These are phyloP conservation scores for Lacerta viridis DNA, from an alignment of 2,797 vertebrate species.

Conservation along the genomic window DNA sequence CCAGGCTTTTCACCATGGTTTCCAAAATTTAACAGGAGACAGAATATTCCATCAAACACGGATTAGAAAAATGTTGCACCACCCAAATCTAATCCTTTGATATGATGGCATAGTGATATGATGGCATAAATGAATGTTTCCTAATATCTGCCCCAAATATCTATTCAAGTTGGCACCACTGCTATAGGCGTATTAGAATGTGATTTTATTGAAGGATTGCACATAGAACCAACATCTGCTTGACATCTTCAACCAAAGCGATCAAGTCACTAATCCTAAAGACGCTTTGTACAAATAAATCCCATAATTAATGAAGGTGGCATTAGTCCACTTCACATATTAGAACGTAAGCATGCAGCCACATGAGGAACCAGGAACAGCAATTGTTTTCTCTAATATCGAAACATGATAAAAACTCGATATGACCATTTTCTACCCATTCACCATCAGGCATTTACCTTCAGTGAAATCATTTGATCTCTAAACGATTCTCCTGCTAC, in stretches of 20 bases:
- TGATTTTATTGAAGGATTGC: slow-evolving; percentile 48
- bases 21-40: neutral
- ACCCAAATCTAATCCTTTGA: neutral
- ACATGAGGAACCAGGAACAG: slow-evolving; percentile 47
- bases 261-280: slow-evolving; percentile 67
- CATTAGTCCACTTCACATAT: slow-evolving; percentile 26
- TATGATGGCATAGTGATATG: slow-evolving; percentile 50
- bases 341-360: slow-evolving; percentile 47
- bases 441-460: neutral
- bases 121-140: too few relatives aligned
- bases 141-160: too few relatives aligned
- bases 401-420: slow-evolving; percentile 38
- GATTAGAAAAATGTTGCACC: neutral
- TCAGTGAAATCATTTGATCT: slow-evolving; percentile 7
- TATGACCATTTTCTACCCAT: slow-evolving; percentile 15
- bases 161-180: too few relatives aligned
- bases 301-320: neutral
- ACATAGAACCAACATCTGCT: neutral
- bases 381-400: slow-evolving; percentile 24
- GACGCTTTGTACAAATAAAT: slow-evolving; percentile 48
- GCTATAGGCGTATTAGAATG: neutral
- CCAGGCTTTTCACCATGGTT: neutral
- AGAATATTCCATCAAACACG: neutral
- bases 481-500: neutral
- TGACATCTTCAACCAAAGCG: slow-evolving; percentile 20